Evolutionary conservation across 2,113 vertebrate genomes (phyloP).

Genomic region (Patagioenas fasciata): DNA sequence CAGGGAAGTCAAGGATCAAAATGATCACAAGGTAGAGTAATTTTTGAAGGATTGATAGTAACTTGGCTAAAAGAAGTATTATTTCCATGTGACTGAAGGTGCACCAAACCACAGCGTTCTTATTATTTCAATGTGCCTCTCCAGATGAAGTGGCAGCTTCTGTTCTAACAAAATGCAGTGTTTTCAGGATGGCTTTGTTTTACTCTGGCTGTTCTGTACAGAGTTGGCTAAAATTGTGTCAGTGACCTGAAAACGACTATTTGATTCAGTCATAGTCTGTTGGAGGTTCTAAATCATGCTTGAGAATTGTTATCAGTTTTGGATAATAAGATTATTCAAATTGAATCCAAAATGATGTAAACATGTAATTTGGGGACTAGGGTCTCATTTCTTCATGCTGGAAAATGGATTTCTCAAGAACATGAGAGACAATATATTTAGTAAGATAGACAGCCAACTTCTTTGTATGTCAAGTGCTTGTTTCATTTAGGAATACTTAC

Average conservation of each 20-base stretch:
- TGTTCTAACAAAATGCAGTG: background rate
- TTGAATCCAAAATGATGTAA: background rate
- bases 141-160: background rate
- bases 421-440: background rate
- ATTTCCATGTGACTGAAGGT: background rate
- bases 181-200: background rate
- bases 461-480: background rate
- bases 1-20: conserved; percentile 97
- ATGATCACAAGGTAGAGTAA: conserved; percentile 91
- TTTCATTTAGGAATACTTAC: background rate
- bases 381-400: background rate
- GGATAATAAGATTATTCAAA: background rate
- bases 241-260: background rate
- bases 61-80: background rate
- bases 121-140: background rate
- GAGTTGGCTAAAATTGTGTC: background rate
- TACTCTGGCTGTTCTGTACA: background rate
- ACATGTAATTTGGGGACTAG: background rate
- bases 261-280: background rate
- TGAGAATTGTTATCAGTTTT: background rate
- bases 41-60: background rate
- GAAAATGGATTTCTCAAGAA: background rate
- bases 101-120: background rate
- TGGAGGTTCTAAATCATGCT: background rate
- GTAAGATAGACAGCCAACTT: background rate